phyloP scores from a whole-genome alignment of 1,140 invertebrate genomes.

The Meloidogyne floridensis region DNA sequence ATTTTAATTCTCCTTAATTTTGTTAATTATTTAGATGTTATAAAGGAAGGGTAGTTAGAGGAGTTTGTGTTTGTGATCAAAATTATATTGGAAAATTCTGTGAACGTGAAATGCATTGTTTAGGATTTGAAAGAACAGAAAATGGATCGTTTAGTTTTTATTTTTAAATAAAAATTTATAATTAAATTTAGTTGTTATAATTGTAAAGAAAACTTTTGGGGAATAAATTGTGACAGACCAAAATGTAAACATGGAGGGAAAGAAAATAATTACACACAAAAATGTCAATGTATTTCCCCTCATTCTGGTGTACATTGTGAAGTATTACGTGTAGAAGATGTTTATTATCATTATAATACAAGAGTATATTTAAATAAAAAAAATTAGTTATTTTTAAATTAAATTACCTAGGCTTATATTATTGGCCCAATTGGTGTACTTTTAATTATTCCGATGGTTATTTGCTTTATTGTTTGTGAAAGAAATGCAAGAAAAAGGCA shows the following conservation, averaged over 20 bases:
- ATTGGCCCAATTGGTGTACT: constrained; percentile 34
- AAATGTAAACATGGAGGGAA: constrained; percentile 29
- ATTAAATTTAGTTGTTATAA: constrained; percentile 30
- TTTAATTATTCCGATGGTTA: constrained; percentile 29
- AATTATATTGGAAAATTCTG: constrained; percentile 42
- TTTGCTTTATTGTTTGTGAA: constrained; percentile 29
- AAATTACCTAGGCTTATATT: constrained; percentile 5
- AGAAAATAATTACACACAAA: neutral
- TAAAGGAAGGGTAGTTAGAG: constrained; percentile 22
- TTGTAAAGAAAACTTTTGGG: constrained; percentile 33
- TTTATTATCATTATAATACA: constrained; percentile 35
- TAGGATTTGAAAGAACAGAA: constrained; percentile 27
- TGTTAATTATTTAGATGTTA: constrained; percentile 5
- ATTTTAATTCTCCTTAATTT: too few species aligned
- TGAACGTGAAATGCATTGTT: constrained; percentile 44
- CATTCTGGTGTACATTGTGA: constrained; percentile 38
- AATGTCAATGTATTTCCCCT: constrained; percentile 32
- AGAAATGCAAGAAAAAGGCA: constrained; percentile 29
- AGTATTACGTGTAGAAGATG: constrained; percentile 26
- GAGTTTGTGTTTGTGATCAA: constrained; percentile 32
- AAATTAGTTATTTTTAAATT: neutral
- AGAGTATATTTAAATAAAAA: neutral
- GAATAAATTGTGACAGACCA: constrained; percentile 32
- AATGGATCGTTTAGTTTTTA: constrained; percentile 27
- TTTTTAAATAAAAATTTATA: constrained; percentile 19